Percentiles rank a stretch among this genome's conserved stretches.
phyloP scores from a whole-genome alignment of 2,888 invertebrate genomes.

The Gonocerus acuteangulatus region DNA sequence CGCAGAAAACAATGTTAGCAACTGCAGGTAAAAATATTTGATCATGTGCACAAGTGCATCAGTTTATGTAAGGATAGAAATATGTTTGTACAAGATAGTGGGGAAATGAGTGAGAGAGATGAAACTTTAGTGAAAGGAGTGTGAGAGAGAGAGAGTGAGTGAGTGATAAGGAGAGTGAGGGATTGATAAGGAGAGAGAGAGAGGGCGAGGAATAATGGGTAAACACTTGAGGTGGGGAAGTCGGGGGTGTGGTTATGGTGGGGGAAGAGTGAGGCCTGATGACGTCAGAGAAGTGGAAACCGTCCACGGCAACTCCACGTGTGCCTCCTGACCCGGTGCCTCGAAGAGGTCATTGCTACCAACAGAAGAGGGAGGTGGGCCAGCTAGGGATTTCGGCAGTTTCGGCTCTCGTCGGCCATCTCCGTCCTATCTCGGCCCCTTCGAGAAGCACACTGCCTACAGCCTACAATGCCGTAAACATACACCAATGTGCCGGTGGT shows the following conservation, averaged over 20 bases:
- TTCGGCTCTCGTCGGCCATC: conserved; percentile 40
- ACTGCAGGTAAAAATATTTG: too few species aligned
- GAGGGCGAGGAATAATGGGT: not conserved
- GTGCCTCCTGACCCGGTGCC: conserved; percentile 35
- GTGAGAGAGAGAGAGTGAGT: conserved; percentile 2
- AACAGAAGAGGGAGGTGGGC: conserved; percentile 36
- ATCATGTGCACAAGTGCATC: too few species aligned
- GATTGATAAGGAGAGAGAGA: not conserved
- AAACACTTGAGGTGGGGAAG: conserved; percentile 14
- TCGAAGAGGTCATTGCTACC: conserved; percentile 39
- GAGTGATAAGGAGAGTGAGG: not conserved
- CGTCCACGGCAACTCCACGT: conserved; percentile 41
- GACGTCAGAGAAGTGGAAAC: conserved; percentile 37
- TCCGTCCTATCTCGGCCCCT: conserved; percentile 38
- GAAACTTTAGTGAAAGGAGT: not conserved
- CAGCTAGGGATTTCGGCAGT: conserved; percentile 38
- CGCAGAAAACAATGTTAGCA: too few species aligned
- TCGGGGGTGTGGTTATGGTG: not conserved
- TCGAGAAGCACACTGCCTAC: conserved; percentile 32
- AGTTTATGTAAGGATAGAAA: too few species aligned
- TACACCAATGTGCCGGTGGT: conserved; percentile 1
- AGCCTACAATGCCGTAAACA: conserved; percentile 17
- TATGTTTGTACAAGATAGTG: too few species aligned
- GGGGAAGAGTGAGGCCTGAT: conserved; percentile 4
- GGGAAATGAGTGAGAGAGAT: too few species aligned